Evolutionary conservation across 92 coral and sea anemone species (phyloP).

Genomic region (Zoanthus sociatus): DNA sequence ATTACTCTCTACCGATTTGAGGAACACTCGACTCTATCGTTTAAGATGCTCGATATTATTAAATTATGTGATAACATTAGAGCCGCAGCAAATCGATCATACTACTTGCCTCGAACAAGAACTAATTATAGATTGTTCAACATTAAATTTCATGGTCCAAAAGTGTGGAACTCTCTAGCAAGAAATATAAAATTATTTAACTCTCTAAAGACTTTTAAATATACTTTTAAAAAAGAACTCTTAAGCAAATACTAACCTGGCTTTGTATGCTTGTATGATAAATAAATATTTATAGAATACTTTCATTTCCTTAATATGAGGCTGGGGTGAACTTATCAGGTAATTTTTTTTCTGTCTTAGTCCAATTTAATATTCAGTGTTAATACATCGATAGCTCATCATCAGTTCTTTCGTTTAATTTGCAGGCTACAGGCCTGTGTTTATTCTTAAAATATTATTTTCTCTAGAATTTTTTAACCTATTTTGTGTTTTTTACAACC

Average conservation of each 20-base stretch:
- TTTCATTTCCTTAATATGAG: background rate
- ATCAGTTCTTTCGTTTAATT: constrained; percentile 6
- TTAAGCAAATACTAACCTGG: constrained; percentile 30
- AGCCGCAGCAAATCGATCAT: background rate
- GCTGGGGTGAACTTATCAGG: background rate
- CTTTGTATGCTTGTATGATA: background rate
- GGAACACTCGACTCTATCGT: constrained; percentile 45
- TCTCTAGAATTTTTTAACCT: constrained; percentile 20
- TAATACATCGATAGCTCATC: constrained; percentile 14
- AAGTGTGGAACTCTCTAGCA: constrained; percentile 15
- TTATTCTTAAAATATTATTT: constrained; percentile 6
- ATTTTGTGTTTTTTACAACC: constrained; percentile 20
- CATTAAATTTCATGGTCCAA: background rate
- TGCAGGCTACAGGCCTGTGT: constrained; percentile 19
- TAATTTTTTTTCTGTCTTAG: background rate
- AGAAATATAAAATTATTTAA: background rate
- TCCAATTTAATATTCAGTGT: background rate
- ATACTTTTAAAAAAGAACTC: constrained; percentile 3
- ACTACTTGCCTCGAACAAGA: constrained; percentile 4
- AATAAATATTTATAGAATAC: background rate
- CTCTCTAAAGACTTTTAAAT: constrained; percentile 16
- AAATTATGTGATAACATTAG: constrained; percentile 20
- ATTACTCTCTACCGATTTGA: constrained; percentile 35
- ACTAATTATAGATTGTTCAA: constrained; percentile 13
- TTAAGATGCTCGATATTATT: constrained; percentile 31